A percentile compares a stretch with the other conserved stretches of the same genome.
Conservation (phyloP, 2,888 invertebrate species). For the Nasonovia ribisnigri region DNA sequence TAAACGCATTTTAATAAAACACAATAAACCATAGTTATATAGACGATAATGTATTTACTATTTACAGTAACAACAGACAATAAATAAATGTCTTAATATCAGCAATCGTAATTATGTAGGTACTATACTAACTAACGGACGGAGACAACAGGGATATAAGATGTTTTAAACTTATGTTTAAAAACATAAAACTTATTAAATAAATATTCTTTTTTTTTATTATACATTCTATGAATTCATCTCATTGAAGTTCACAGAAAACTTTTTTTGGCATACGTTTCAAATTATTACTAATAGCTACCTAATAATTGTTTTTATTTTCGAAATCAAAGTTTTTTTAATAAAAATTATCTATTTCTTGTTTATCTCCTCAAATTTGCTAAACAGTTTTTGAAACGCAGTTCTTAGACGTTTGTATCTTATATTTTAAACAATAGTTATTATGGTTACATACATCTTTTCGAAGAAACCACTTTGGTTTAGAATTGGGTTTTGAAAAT, state of each 20-base stretch:
- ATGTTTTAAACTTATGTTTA: too few relatives aligned
- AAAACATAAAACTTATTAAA: too few relatives aligned
- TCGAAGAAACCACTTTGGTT: constrained; percentile 91
- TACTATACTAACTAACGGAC: too few relatives aligned
- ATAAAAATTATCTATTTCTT: background rate
- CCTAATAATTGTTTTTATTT: background rate
- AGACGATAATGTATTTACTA: too few relatives aligned
- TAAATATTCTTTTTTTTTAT: too few relatives aligned
- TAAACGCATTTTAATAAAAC: too few relatives aligned
- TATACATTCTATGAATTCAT: background rate
- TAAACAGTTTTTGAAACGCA: background rate
- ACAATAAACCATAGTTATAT: too few relatives aligned
- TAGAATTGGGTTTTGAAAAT: constrained; percentile 96
- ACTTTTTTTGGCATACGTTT: background rate
- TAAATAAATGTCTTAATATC: too few relatives aligned
- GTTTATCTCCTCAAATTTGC: background rate
- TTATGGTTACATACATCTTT: constrained; percentile 83
- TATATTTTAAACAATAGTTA: constrained; percentile 9
- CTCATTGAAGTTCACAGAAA: background rate
- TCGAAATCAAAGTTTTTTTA: background rate
- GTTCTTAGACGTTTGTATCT: background rate
- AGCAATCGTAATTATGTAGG: too few relatives aligned
- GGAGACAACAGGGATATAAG: too few relatives aligned
- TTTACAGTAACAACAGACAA: too few relatives aligned
- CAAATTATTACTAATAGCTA: background rate